Evolutionary conservation across 2,113 vertebrate species (phyloP), one percentile per base, ranked within the genome.

Genomic region (Meles meles): DNA sequence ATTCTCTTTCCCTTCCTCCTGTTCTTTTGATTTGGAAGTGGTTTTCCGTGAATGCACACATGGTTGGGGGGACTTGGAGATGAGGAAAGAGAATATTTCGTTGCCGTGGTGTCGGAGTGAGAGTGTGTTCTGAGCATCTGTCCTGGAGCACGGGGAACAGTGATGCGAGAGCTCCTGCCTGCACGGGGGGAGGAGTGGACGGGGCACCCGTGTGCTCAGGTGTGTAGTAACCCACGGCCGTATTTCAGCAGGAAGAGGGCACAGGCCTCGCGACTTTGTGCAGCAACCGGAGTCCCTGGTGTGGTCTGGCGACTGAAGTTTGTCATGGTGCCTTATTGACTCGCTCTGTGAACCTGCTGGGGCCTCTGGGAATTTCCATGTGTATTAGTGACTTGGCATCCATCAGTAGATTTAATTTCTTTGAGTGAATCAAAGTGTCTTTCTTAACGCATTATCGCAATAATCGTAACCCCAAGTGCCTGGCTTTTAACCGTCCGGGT

Each of bases 191-290:
- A 8, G 4, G 31, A 11, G 3, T 44, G 14, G 34, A 42, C 37
- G 5, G 47, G 47, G 23, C 0, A 8, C 49, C 9, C 5, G 18
- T n/a, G 4, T 3, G 15, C 21, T 10, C 63, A 18, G 13, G 27
- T 27, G 9, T 3, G 18, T 9, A 52, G 71, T 11, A 8, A 17
- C 69, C 5, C 5, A 34, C 8, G 17, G 23, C 7, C 0, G 0
- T 7, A 4, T 47, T 67, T 52, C 23, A 23, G 21, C 21, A 15
- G 42, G 25, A 71, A 13, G 5, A 23, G 0, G 9, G 12, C 18
- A n/a, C 25, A 13, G 17, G 27, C 1, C 1, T n/a, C 15, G 25
- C 11, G 57, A 37, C 34, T 59, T 57, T 20, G 0, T 15, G 0
- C 7, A 2, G 13, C 20, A 0, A 81, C 9, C n/a, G n/a, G 47